Percentiles rank a stretch among this genome's conserved stretches.
phyloP scores from a whole-genome alignment of 92 coral and sea anemone species.

The Epizoanthus illoricatus region DNA sequence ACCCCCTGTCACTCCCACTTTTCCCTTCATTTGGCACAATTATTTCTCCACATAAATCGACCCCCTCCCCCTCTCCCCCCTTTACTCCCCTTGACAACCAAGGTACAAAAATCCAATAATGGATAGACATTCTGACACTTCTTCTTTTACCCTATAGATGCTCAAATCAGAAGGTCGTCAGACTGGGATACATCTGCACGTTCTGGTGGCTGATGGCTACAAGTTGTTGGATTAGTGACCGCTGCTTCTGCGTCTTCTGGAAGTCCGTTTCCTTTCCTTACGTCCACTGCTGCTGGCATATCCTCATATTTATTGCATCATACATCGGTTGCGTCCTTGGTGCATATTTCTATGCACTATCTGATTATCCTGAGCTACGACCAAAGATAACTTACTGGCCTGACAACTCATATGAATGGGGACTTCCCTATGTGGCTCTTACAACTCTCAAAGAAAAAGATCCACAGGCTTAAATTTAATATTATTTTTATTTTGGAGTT shows the following conservation, averaged over 20 bases:
- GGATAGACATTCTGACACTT: neutral
- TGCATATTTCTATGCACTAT: constrained; percentile 74
- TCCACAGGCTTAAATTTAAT: constrained; percentile 14
- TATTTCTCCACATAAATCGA: too few relatives aligned
- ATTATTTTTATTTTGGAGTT: neutral
- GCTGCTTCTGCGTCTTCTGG: constrained; percentile 88
- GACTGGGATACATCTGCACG: constrained; percentile 74
- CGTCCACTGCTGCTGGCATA: constrained; percentile 96
- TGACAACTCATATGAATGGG: constrained; percentile 63
- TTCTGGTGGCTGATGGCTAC: constrained; percentile 88
- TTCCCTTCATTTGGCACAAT: too few relatives aligned
- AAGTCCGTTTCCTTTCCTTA: constrained; percentile 84
- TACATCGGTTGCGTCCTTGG: constrained; percentile 93
- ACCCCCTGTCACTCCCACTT: too few relatives aligned
- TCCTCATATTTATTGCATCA: constrained; percentile 85
- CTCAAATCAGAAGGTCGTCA: constrained; percentile 53
- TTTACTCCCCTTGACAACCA: neutral
- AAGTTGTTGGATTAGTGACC: constrained; percentile 83
- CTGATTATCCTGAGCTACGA: constrained; percentile 77
- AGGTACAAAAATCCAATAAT: too few relatives aligned
- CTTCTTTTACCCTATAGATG: constrained; percentile 47
- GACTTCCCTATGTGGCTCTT: constrained; percentile 82
- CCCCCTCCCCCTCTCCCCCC: too few relatives aligned
- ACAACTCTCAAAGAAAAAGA: constrained; percentile 47
- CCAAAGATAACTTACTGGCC: constrained; percentile 89